Evolutionary conservation across 2,113 vertebrate genomes (phyloP), one percentile per base, ranked within the genome.

Genomic region (Pteruthius melanotis): DNA sequence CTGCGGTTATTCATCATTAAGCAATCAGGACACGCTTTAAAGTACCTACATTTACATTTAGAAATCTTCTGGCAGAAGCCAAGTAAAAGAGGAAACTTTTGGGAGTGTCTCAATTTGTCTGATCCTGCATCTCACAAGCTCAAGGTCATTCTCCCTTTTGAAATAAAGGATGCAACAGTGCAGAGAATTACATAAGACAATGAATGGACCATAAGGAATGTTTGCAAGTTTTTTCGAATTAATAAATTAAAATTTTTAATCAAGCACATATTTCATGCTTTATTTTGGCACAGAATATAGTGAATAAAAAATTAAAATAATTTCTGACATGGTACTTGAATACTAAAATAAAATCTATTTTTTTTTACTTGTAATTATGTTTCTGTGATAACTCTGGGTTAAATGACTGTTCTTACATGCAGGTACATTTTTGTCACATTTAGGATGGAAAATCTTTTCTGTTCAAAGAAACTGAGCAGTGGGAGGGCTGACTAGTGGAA

Each of bases 21-120:
- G 84, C 74, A 94, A 80, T 94, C 65, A 93, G 87, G 53, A 39
- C 61, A 45, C 11, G 35, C 28, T 85, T 76, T 84, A 82, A 94
- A 84, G 65, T n/a, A 93, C 37, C 44, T 92, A 50, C 16, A 72
- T 94, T 91, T 91, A 54, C 40, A 74, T 92, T 92, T 66, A 87
- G 63, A 95, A 93, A 72, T 71, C 22, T 31, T 71, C 17, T 24
- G 42, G 57, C 37, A 71, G 66, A 71, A 94, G 52, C 9, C 28
- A 82, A 57, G 40, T 28, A 20, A 85, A 78, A 72, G 39, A 87
- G 33, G 45, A 69, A 87, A 65, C 9, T 90, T 90, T 44, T 18
- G 42, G 35, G 66, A 59, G 60, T 78, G 66, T 74, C 50, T 88
- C 50, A 85, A 61, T 87, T 44, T 15, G 12, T 44, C 44, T 72